Evolutionary conservation across 2,797 vertebrate genomes (phyloP), one percentile per base, ranked within the genome.

Genomic region (Sylvilagus floridanus): DNA sequence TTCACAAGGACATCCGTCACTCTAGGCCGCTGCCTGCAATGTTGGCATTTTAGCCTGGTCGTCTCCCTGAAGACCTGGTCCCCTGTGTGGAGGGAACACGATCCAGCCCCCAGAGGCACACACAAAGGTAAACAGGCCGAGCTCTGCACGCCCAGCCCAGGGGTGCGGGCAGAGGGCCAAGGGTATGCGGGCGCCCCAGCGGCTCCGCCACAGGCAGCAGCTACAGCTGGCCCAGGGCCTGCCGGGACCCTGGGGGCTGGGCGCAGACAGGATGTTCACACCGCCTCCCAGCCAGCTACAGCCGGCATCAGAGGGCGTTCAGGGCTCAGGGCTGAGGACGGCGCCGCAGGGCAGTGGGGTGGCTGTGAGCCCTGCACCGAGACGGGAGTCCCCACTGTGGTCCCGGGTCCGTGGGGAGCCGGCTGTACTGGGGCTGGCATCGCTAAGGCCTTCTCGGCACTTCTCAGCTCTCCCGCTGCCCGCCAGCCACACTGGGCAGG

Each of bases 101-200:
- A 16, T 54, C 73, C 17, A 52, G 78, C 47, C 26, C 35, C 47
- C 37, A 5, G 2, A 4, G 73, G 47, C 2, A 42, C 24, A 50
- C n/a, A 54, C 0, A 11, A 42, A 12, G 63, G 52, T 11, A 13
- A 19, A 42, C 4, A 7, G 19, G 13, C 54, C 0, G 2, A 1
- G 10, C 42, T 11, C 1, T 1, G 32, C 62, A 50, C 21, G 2
- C 28, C n/a, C 30, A 3, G 28, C 28, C 24, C 50, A 10, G 7
- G 57, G 35, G 60, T 17, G 35, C 28, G 26, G n/a, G 57, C 35
- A 47, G 75, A 66, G 9, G 24, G 50, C n/a, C 9, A 54, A 32
- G 19, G 30, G 57, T n/a, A 21, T 19, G 50, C 42, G 35, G 1
- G 16, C n/a, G 12, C 37, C 30, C 14, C 52, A 21, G 13, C 4